Evolutionary conservation across 2,888 invertebrate genomes (phyloP), one percentile per base, ranked within the genome.

Genomic region (Thelaira solivaga): DNA sequence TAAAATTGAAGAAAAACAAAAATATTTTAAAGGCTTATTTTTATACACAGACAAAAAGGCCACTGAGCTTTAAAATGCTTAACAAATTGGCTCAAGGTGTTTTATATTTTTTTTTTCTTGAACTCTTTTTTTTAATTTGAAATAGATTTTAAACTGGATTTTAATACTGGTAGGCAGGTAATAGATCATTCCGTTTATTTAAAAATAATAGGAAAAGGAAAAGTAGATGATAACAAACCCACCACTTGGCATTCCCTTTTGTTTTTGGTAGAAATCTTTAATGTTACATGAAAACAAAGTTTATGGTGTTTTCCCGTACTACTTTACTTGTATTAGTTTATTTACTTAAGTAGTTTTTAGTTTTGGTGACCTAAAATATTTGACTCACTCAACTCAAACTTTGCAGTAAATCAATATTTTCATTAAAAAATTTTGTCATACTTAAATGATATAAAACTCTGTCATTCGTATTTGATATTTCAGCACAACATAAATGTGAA

Each of bases 41-140:
- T 71, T 45, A 26, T 39, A 18, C 13, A 39, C 13, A 45, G 45
- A 11, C 26, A 26, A 8, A 29, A 61, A 43, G n/a, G 13, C 10
- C 20, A n/a, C n/a, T n/a, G n/a, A n/a, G n/a, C n/a, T n/a, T n/a
- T n/a, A n/a, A n/a, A n/a, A n/a, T 29, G 57, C 31, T 51, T 24
- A 18, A 67, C 16, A 16, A 11, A 41, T 11, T 68, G 67, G 45
- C 73, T 65, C 10, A 71, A 78, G 69, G 69, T 78, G 78, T 61
- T 78, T 78, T 69, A n/a, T 74, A 59, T 34, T 62, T 41, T 55
- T 61, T 67, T 67, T 61, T 41, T 26, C 41, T 59, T 59, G 47
- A 13, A 68, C 39, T 59, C 62, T 64, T 78, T n/a, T n/a, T n/a
- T n/a, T 55, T 68, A 73, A 74, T 69, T 78, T 78, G 20, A 77